Conservation (phyloP, 2,888 invertebrate species). For the Cryptophagus acutangulus region DNA sequence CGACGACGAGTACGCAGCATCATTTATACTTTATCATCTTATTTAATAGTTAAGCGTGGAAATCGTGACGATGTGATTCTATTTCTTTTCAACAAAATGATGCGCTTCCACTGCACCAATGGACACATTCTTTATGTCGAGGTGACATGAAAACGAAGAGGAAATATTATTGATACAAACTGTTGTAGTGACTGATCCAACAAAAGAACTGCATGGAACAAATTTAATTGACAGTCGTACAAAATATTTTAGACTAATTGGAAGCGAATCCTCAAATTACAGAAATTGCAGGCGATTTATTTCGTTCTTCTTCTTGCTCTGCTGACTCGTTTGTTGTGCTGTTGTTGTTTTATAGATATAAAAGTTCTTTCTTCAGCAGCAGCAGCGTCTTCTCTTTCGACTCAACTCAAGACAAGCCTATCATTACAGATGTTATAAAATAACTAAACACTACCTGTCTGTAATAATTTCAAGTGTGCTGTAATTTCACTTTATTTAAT, state of each 20-base stretch:
- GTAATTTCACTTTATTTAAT: conserved; percentile 33
- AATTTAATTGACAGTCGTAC: conserved; percentile 21
- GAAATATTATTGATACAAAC: conserved; percentile 25
- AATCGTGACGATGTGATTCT: conserved; percentile 36
- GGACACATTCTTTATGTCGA: conserved; percentile 4
- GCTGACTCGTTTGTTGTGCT: conserved; percentile 7
- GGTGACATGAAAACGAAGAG: conserved; percentile 22
- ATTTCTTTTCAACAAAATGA: conserved; percentile 12
- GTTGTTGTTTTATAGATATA: conserved; percentile 17
- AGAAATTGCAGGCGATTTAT: conserved; percentile 2
- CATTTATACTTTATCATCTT: conserved; percentile 38
- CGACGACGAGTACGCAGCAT: conserved; percentile 2
- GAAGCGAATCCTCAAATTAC: conserved; percentile 8
- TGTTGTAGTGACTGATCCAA: conserved; percentile 15
- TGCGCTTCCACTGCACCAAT: background rate
- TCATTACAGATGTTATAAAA: conserved; percentile 41
- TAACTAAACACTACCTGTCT: conserved; percentile 41
- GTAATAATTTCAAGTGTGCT: conserved; percentile 29
- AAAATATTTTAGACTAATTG: conserved; percentile 20
- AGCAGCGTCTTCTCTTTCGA: conserved; percentile 10
- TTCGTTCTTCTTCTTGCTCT: conserved; percentile 11
- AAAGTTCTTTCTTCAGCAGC: conserved; percentile 9
- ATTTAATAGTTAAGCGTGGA: conserved; percentile 38
- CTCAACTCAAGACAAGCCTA: conserved; percentile 29
- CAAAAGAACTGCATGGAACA: conserved; percentile 19